Percentiles rank a stretch among this genome's conserved stretches.
Evolutionary conservation across 2,797 vertebrate genomes (phyloP).

Genomic region (Todus mexicanus): DNA sequence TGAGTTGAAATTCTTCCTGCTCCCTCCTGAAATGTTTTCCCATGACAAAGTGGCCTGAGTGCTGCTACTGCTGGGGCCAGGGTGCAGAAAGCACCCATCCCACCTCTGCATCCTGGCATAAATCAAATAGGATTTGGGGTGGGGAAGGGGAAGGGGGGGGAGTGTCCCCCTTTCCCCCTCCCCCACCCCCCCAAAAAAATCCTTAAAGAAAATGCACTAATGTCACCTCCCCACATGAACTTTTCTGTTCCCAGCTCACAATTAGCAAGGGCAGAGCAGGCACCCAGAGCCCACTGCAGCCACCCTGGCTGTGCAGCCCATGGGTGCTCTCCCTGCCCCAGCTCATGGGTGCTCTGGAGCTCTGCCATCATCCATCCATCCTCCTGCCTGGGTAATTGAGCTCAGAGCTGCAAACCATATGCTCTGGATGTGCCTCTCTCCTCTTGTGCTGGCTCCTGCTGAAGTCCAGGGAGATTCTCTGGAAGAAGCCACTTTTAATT

Average conservation of each 20-base stretch:
- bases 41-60: not conserved
- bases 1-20: not conserved
- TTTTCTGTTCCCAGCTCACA: not conserved
- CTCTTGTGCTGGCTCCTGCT: not conserved
- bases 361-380: not conserved
- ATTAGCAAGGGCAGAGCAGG: not conserved
- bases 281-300: accelerated
- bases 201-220: accelerated
- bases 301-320: not conserved
- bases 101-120: not conserved
- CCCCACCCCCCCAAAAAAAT: accelerated
- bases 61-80: not conserved
- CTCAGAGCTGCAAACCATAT: not conserved
- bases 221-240: accelerated
- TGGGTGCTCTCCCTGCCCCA: not conserved
- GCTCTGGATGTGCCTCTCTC: not conserved
- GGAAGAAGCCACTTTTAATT: conserved; percentile 67
- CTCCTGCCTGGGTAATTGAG: not conserved
- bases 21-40: not conserved
- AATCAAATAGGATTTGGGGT: accelerated
- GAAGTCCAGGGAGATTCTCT: conserved; percentile 25
- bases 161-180: too few species aligned
- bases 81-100: not conserved
- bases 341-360: accelerated
- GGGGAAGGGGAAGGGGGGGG: too few species aligned